Conservation (phyloP, 2,113 vertebrate genomes). For the Pelodiscus sinensis region DNA sequence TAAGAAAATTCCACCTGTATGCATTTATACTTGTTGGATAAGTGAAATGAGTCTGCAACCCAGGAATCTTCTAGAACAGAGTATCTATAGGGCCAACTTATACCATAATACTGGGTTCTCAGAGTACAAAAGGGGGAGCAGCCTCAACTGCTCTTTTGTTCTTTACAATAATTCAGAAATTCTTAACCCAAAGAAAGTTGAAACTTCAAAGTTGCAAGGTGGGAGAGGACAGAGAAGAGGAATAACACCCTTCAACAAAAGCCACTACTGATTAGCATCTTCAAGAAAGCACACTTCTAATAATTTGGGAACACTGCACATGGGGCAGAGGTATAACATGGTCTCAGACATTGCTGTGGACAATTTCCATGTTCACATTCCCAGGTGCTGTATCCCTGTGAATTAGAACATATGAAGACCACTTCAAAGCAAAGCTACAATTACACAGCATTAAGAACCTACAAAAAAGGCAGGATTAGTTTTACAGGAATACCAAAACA, state of each 20-base stretch:
- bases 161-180: not conserved
- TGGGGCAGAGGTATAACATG: not conserved
- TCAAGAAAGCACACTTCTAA: not conserved
- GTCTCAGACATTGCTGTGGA: not conserved
- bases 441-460: not conserved
- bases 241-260: not conserved
- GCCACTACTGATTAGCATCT: not conserved
- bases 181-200: not conserved
- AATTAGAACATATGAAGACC: not conserved
- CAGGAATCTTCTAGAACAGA: not conserved
- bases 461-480: not conserved
- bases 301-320: not conserved
- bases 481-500: not conserved
- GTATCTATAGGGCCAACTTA: not conserved
- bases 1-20: not conserved
- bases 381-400: not conserved
- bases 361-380: not conserved
- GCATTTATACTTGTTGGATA: not conserved
- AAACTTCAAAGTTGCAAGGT: not conserved
- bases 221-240: too few relatives aligned
- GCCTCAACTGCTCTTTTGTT: not conserved
- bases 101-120: not conserved
- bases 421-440: not conserved
- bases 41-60: not conserved
- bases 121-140: not conserved